Evolutionary conservation across 2,113 vertebrate genomes (phyloP), one percentile per base, ranked within the genome.

Genomic region (Coryphaenoides rupestris): DNA sequence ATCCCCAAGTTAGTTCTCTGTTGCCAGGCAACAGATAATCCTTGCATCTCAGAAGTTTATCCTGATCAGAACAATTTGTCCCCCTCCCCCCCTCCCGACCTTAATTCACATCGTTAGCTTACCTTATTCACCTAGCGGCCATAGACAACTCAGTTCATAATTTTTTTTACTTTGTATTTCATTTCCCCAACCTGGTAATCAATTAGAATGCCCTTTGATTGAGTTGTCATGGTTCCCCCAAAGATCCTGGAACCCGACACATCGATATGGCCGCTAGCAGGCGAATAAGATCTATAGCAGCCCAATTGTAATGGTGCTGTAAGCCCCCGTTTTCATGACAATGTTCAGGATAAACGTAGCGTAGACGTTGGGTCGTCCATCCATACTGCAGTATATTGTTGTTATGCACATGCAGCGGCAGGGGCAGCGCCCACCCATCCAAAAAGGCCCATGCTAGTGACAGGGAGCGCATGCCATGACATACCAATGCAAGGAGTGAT

Each of bases 1-100:
- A 60, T 66, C 19, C 60, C 77, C 60, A 40, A 40, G 58, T 62
- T 17, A 21, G 65, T 69, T 81, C 68, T 72, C 63, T 72, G 66
- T 55, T 28, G 74, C 75, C 73, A 69, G 85, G 78, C 65, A 55
- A 69, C 70, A 56, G 59, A 14, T n/a, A 73, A 66, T 74, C n/a
- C 60, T 88, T 90, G 88, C 86, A 89, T 87, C 88, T 77, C 88
- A 85, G 80, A 84, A 81, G 89, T 89, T 92, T 92, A 92, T 91
- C 90, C 91, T 89, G 88, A 56, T 70, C 26, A 49, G 21, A 40
- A 13, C 49, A 4, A 16, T 17, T 50, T 40, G 33, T 40, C 47
- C 15, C 15, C 17, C 17, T 50, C 40, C 40, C 16, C 47, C 46
- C 47, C 47, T 50, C 47, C 52, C 5, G 55, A 3, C 55, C 40